Evolutionary conservation across 2,797 vertebrate species (phyloP), one percentile per base, ranked within the genome.

Genomic region (Phataginus tetradactyla): DNA sequence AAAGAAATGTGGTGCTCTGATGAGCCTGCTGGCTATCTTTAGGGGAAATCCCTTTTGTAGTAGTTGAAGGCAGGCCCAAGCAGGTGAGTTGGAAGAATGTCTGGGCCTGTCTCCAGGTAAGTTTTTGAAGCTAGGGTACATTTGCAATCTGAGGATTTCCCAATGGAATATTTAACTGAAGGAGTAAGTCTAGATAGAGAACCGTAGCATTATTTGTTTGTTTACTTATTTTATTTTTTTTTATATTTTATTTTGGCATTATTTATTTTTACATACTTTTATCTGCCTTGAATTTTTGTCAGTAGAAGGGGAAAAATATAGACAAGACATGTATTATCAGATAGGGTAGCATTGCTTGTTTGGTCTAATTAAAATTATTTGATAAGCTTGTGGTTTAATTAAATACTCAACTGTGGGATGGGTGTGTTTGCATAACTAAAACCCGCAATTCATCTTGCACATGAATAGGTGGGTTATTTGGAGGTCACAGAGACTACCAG

Each of bases 301-400:
- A 93, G 86, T 96, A 21, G 96, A 95, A 18, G 23, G 27, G 25
- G 15, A 89, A 59, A 97, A 94, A 97, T 20, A 93, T 20, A 93
- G 71, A 90, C 49, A 87, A 78, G 57, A 92, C 23, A 92, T 93
- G 87, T 78, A 79, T 91, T 96, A 96, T 98, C 96, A 97, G 96
- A 96, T 87, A 95, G 71, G 68, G 91, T 32, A 5, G 34, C 96
- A 91, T 94, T 98, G 96, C 95, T 97, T 98, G 63, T 80, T 97
- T 97, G 9, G 90, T 98, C 97, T 98, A 97, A 98, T 98, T 97
- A 97, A 96, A 89, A 85, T 97, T 98, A 94, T 94, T 97, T 97
- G 66, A 75, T 97, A 95, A 59, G 29, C 78, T 96, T 98, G 63
- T 80, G 85, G 81, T 94, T 98, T 98, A 98, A 97, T 98, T 98